phyloP scores from a whole-genome alignment of 2,113 vertebrate species.

The Uropsilus gracilis region DNA sequence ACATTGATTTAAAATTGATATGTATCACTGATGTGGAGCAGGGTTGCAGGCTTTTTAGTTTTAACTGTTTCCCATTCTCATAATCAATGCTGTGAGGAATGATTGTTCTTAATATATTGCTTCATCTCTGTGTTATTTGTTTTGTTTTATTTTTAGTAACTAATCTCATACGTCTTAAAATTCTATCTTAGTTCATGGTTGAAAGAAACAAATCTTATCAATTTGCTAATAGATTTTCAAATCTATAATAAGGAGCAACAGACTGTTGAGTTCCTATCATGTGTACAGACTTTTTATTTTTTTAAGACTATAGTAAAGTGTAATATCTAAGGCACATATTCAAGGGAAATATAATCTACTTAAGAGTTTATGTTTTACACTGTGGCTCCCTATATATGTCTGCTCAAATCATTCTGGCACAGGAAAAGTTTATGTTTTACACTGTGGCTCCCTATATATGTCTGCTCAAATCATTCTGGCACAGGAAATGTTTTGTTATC shows the following conservation, averaged over 20 bases:
- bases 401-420: not conserved
- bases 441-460: no score
- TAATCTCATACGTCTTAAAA: not conserved
- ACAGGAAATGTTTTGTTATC: not conserved
- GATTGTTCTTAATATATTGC: not conserved
- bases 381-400: not conserved
- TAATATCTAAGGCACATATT: not conserved
- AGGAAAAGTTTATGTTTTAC: not conserved
- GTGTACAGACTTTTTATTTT: not conserved
- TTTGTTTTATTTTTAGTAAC: not conserved
- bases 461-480: not conserved
- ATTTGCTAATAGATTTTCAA: not conserved
- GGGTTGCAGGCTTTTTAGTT: not conserved
- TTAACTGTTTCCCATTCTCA: not conserved
- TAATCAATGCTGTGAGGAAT: not conserved
- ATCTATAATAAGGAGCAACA: not conserved
- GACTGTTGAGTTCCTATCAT: not conserved
- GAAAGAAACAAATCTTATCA: not conserved
- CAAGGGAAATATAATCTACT: not conserved
- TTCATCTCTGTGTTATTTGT: not conserved
- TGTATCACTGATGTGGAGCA: not conserved
- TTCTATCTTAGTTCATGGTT: not conserved
- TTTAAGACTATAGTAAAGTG: not conserved
- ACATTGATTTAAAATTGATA: not conserved
- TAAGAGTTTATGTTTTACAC: not conserved